Evolutionary conservation across 2,113 vertebrate species (phyloP).

Genomic region (Oryzias celebensis): DNA sequence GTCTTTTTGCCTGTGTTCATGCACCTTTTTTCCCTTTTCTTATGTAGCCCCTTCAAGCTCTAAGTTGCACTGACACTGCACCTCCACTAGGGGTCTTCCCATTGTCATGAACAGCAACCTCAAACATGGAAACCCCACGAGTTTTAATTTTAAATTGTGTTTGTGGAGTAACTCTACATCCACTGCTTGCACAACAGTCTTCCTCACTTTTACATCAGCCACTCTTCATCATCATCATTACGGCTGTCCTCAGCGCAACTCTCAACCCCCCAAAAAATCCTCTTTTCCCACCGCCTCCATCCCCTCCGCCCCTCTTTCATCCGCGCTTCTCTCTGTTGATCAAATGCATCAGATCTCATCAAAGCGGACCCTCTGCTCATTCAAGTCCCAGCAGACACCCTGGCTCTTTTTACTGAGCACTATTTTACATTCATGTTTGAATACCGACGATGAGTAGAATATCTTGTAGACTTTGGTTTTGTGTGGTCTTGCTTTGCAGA

Average conservation of each 20-base stretch:
- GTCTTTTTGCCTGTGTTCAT: neutral
- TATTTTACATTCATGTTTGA: conserved; percentile 72
- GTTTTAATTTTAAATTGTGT: no score
- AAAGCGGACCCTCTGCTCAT: conserved; percentile 74
- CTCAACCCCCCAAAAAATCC: conserved; percentile 55
- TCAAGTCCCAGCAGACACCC: conserved; percentile 69
- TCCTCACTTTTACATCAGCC: conserved; percentile 31
- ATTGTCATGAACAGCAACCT: conserved; percentile 54
- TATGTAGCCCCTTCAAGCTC: neutral
- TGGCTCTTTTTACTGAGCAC: conserved; percentile 69
- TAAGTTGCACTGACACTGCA: conserved; percentile 53
- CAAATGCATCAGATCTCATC: conserved; percentile 77
- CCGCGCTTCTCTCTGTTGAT: conserved; percentile 71
- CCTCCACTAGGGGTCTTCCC: conserved; percentile 76
- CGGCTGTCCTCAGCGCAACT: conserved; percentile 51
- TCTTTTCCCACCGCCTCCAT: conserved; percentile 24
- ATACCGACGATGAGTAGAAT: conserved; percentile 60
- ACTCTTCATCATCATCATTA: conserved; percentile 49
- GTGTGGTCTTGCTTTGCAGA: conserved; percentile 65
- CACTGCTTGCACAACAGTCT: conserved; percentile 6
- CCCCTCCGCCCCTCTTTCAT: conserved; percentile 56
- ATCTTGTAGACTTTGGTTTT: conserved; percentile 69
- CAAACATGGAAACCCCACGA: neutral
- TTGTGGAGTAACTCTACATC: neutral
- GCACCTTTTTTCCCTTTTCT: neutral